phyloP scores from a whole-genome alignment of 2,113 vertebrate genomes.

The Brachypodius melanocephalos region DNA sequence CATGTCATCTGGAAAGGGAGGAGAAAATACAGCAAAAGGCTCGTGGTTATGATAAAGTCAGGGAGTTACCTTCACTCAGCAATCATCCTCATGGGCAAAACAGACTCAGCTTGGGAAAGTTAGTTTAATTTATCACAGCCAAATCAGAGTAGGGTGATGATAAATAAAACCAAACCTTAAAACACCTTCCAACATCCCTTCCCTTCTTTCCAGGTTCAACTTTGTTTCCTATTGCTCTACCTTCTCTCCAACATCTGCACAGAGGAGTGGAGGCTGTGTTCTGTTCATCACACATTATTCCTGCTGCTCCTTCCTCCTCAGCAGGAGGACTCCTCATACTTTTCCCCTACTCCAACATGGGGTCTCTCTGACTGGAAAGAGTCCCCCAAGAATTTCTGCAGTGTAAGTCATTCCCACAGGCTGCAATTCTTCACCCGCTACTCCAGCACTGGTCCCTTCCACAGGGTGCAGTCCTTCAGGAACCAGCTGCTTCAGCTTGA shows the following conservation, averaged over 20 bases:
- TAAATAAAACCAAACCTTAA: not conserved
- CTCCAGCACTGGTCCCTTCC: not conserved
- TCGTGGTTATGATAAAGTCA: fast-evolving
- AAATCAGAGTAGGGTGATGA: not conserved
- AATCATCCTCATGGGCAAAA: not conserved
- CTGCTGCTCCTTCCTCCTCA: not conserved
- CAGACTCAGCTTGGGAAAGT: not conserved
- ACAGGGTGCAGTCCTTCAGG: not conserved
- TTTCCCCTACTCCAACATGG: not conserved
- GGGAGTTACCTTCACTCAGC: not conserved
- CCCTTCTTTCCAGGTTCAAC: not conserved
- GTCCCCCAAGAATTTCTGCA: not conserved
- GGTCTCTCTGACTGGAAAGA: not conserved
- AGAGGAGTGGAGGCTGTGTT: not conserved
- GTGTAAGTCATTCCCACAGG: not conserved
- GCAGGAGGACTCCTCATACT: no score
- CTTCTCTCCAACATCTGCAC: no score
- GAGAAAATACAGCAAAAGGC: not conserved
- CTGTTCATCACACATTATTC: not conserved
- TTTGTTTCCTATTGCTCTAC: no score
- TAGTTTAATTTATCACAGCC: not conserved
- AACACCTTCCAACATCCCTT: not conserved
- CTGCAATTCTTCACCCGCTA: not conserved
- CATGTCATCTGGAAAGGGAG: not conserved
- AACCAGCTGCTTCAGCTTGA: not conserved